phyloP scores from a whole-genome alignment of 1,140 invertebrate genomes.

The Dendroctonus ponderosae region DNA sequence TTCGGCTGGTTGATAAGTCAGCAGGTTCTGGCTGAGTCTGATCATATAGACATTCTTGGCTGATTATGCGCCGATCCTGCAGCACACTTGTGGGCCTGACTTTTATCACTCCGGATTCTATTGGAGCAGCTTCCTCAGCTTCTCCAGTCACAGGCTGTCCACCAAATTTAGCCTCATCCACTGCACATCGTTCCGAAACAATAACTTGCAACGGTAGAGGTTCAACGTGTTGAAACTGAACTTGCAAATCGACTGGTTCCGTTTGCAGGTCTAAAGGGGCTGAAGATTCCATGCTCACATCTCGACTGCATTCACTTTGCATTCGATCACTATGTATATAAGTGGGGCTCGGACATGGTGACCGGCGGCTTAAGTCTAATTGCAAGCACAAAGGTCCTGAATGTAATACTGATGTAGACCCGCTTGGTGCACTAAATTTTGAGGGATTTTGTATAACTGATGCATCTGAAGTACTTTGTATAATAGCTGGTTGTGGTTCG shows the following conservation, averaged over 20 bases:
- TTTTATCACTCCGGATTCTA: slow-evolving; percentile 25
- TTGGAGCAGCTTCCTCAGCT: background rate
- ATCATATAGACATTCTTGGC: slow-evolving; percentile 1
- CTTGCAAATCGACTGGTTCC: slow-evolving; percentile 19
- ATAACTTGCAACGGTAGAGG: slow-evolving; percentile 18
- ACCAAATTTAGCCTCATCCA: background rate
- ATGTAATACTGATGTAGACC: slow-evolving; percentile 13
- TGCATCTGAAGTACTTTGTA: too few relatives aligned
- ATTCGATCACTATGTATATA: too few relatives aligned
- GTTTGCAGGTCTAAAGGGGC: background rate
- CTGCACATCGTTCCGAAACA: slow-evolving; percentile 6
- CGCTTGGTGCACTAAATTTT: too few relatives aligned
- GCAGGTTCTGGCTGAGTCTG: slow-evolving; percentile 42
- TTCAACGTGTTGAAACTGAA: background rate
- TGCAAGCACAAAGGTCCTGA: slow-evolving; percentile 15
- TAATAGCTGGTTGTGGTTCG: too few relatives aligned
- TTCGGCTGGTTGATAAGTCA: slow-evolving; percentile 46
- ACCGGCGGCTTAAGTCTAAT: background rate
- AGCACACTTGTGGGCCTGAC: slow-evolving; percentile 24
- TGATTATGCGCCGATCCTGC: slow-evolving; percentile 5
- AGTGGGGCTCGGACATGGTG: background rate
- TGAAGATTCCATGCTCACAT: too few relatives aligned
- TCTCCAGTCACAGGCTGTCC: background rate
- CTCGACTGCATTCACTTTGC: too few relatives aligned
- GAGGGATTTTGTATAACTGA: too few relatives aligned